Evolutionary conservation across 2,113 vertebrate species (phyloP), one percentile per base, ranked within the genome.

Genomic region (Girardinichthys multiradiatus): DNA sequence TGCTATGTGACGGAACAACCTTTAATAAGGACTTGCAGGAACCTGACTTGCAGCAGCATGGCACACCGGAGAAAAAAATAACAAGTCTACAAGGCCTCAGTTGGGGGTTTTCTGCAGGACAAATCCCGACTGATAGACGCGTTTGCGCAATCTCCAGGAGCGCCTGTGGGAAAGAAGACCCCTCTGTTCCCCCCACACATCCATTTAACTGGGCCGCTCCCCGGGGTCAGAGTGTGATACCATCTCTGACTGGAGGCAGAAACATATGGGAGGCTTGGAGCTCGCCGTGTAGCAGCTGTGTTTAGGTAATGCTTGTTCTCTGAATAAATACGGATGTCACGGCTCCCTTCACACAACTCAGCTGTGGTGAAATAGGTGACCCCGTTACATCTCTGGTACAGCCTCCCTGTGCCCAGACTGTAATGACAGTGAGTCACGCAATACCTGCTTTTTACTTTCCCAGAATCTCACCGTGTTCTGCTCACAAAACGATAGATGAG

Each of bases 201-300:
- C 0, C 0, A 54, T 24, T 54, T 54, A 2, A 54, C 24, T n/a
- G 48, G 48, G 48, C 48, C 0, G 21, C 58, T 68, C 68, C 76
- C 67, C 17, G 60, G 28, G 76, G 73, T 37, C 13, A 17, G 15
- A 4, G 14, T 8, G 19, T 63, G 12, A 77, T 57, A 64, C 35
- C 35, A 27, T 74, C 54, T 29, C 42, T 19, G 14, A 45, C 42
- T 45, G 42, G 17, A 45, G 42, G 42, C 14, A 45, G 4, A 0
- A 71, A 37, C 62, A 64, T 60, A n/a, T 6, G 68, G 42, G 27
- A 77, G 21, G 35, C 57, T 10, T 58, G 77, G 59, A 74, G 74
- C 57, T 37, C 17, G n/a, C 12, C 29, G 64, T 66, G 39, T 31
- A 27, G 30, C 24, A 73, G 70, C 39, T 26, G 42, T 4, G 15